Evolutionary conservation across 2,797 vertebrate species (phyloP), one percentile per base, ranked within the genome.

Genomic region (Micrastur ruficollis): DNA sequence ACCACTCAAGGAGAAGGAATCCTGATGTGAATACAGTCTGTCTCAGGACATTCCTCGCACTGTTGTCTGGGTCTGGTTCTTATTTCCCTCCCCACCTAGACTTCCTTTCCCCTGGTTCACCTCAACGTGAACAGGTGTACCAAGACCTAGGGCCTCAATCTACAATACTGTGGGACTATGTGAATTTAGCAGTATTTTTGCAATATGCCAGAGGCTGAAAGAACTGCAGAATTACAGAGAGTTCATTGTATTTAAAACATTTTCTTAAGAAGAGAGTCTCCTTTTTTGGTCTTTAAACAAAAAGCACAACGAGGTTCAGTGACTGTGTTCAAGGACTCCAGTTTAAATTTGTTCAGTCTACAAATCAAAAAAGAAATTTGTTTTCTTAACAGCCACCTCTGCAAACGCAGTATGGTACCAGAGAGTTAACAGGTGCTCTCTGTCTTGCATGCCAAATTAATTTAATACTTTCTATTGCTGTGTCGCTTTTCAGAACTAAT

Each of bases 381-480:
- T 97, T 97, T 96, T 93, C 95, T 94, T 95, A 92, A 88, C 89
- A 94, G 65, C 75, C 72, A 86, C 81, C 84, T 95, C 94, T 97
- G 96, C 92, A 95, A 96, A 92, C 6, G 47, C 6, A 4, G 42
- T 34, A 23, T 88, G 73, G 84, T 83, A 95, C 38, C 86, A 91
- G 61, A 59, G 68, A 87, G 82, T 81, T 95, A 94, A 81, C 89
- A 93, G 81, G 84, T 81, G 53, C 75, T 96, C 55, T 81, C 76
- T 81, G 81, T 80, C 93, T 95, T 88, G 94, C 79, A 81, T 94
- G 79, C 58, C 84, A 94, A 93, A 94, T 83, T 75, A 67, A 89
- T 82, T 55, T 91, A 86, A 86, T 75, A 68, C 31, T 93, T 95
- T n/a, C 83, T 71, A 72, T 62, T 62, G 36, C 50, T 8, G 8